phyloP scores from a whole-genome alignment of 2,888 invertebrate genomes.

The Acanthoscelides obtectus region DNA sequence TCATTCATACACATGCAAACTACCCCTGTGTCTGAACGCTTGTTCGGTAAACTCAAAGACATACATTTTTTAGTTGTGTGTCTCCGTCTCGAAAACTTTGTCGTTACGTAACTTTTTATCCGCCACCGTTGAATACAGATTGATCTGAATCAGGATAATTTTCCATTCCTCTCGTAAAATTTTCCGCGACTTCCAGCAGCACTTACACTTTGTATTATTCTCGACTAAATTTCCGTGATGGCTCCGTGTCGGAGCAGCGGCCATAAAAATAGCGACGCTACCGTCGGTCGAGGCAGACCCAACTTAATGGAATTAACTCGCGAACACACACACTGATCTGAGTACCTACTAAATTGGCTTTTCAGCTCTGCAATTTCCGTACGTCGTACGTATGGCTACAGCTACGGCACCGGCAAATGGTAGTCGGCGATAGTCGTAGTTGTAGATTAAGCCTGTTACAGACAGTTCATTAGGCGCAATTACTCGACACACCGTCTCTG shows the following conservation, averaged over 20 bases:
- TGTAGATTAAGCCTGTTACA: slow-evolving; percentile 14
- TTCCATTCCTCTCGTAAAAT: too few species aligned
- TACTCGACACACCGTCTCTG: slow-evolving; percentile 2
- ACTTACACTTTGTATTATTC: background rate
- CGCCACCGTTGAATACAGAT: too few species aligned
- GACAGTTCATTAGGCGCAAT: slow-evolving; percentile 18
- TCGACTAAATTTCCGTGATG: background rate
- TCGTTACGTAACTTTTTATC: too few species aligned
- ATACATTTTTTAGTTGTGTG: too few species aligned
- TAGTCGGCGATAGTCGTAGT: slow-evolving; percentile 4
- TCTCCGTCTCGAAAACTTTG: too few species aligned
- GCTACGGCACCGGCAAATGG: background rate
- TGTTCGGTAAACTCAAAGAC: too few species aligned
- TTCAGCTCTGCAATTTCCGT: background rate
- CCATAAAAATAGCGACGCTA: background rate
- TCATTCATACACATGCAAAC: too few species aligned
- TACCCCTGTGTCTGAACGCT: too few species aligned
- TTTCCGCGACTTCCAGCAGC: too few species aligned
- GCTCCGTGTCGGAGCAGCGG: background rate
- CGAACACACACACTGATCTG: background rate
- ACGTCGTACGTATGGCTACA: too few species aligned
- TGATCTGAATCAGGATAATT: too few species aligned
- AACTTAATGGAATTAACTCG: background rate
- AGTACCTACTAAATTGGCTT: background rate
- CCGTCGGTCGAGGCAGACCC: background rate